phyloP scores from a whole-genome alignment of 2,113 vertebrate species.

The Gymnogyps californianus region DNA sequence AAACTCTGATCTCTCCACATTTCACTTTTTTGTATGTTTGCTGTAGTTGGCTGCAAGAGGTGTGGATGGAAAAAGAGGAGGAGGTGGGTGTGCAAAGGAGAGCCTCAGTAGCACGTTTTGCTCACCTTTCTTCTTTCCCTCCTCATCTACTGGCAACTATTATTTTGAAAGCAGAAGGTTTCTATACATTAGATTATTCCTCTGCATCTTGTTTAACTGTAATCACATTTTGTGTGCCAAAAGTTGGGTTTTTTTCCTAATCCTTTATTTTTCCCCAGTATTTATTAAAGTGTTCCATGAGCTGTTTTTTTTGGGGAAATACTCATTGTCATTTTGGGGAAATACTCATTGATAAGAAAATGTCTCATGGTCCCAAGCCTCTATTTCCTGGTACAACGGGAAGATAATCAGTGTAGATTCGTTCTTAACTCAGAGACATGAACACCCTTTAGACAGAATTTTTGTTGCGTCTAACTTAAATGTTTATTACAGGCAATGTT shows the following conservation, averaged over 20 bases:
- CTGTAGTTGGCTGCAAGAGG: background rate
- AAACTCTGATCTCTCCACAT: background rate
- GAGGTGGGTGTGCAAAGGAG: background rate
- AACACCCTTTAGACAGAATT: background rate
- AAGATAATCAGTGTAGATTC: background rate
- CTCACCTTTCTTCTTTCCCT: background rate
- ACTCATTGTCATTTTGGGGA: background rate
- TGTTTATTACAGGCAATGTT: background rate
- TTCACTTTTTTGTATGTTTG: background rate
- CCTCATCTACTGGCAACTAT: background rate
- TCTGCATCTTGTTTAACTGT: background rate
- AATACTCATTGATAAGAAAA: background rate
- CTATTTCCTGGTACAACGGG: background rate
- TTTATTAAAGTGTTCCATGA: background rate
- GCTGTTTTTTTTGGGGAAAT: no score
- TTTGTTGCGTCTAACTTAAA: background rate
- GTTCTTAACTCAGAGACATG: background rate
- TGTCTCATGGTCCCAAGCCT: background rate
- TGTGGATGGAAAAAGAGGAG: background rate
- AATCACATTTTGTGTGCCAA: background rate
- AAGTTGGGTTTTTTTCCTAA: fast-evolving
- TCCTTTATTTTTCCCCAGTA: background rate
- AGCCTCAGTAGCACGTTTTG: background rate
- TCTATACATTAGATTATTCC: background rate
- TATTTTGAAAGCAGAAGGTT: background rate